Percentiles rank a stretch among this genome's conserved stretches.
Conservation (phyloP, 2,888 invertebrate species). For the Pelosia muscerda region DNA sequence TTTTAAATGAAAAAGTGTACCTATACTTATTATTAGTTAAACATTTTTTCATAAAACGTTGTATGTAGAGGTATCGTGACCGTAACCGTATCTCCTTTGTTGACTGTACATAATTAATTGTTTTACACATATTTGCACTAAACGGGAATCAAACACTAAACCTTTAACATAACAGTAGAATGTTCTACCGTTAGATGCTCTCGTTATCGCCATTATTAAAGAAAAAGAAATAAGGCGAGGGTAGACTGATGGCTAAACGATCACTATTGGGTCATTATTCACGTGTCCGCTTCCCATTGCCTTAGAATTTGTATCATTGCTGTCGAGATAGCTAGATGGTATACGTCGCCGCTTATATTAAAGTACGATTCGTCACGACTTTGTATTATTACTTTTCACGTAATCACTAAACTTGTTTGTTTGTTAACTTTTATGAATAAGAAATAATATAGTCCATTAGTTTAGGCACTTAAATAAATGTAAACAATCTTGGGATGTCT, state of each 20-base stretch:
- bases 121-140: not conserved
- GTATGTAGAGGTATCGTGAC: too few relatives aligned
- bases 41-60: too few relatives aligned
- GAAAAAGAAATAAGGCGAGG: not conserved
- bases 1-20: too few relatives aligned
- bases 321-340: conserved; percentile 34
- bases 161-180: not conserved
- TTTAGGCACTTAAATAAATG: too few relatives aligned
- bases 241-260: conserved; percentile 22
- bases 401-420: not conserved
- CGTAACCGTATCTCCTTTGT: too few relatives aligned
- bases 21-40: too few relatives aligned
- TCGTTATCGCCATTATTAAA: too few relatives aligned
- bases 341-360: conserved; percentile 12
- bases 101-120: not conserved
- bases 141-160: not conserved
- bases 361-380: not conserved
- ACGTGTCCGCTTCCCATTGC: conserved; percentile 38
- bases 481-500: too few relatives aligned
- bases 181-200: too few relatives aligned
- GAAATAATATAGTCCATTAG: too few relatives aligned
- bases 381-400: not conserved
- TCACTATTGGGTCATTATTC: conserved; percentile 32
- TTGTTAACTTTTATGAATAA: not conserved
- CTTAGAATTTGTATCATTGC: conserved; percentile 35